phyloP scores from a whole-genome alignment of 2,113 vertebrate genomes.

The Eurypyga helias region DNA sequence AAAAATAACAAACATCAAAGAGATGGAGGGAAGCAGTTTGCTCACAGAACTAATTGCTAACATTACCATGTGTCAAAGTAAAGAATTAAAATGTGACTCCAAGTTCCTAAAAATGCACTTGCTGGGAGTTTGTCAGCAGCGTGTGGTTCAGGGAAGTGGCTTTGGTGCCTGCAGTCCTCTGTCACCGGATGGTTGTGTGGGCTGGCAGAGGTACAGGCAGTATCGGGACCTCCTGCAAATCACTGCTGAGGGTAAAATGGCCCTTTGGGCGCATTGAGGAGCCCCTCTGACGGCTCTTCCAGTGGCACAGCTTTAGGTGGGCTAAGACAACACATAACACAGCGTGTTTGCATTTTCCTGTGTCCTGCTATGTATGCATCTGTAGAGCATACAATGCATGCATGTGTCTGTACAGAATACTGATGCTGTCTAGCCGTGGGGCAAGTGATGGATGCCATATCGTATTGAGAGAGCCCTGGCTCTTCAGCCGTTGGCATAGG shows the following conservation, averaged over 20 bases:
- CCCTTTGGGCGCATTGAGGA: neutral
- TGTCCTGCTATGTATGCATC: neutral
- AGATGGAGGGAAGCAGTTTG: neutral
- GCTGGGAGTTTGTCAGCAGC: neutral
- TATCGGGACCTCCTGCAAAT: neutral
- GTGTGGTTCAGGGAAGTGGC: neutral
- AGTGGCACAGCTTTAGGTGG: neutral
- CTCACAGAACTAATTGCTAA: neutral
- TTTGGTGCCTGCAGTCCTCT: neutral
- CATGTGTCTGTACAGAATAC: accelerated
- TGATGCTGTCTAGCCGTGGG: accelerated
- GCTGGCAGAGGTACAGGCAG: neutral
- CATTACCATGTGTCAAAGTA: neutral
- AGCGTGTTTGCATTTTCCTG: accelerated
- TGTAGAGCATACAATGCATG: accelerated
- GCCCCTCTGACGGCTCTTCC: neutral
- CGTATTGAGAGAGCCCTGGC: neutral
- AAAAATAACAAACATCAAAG: slow-evolving; percentile 50
- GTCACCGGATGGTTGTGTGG: neutral
- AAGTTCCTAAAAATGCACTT: neutral
- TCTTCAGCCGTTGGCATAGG: neutral
- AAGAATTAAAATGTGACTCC: neutral
- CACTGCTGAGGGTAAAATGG: neutral
- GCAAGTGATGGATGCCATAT: neutral
- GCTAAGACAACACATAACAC: neutral